Evolutionary conservation across 2,888 invertebrate species (phyloP), one percentile per base, ranked within the genome.

Genomic region (Diabrotica balteata): DNA sequence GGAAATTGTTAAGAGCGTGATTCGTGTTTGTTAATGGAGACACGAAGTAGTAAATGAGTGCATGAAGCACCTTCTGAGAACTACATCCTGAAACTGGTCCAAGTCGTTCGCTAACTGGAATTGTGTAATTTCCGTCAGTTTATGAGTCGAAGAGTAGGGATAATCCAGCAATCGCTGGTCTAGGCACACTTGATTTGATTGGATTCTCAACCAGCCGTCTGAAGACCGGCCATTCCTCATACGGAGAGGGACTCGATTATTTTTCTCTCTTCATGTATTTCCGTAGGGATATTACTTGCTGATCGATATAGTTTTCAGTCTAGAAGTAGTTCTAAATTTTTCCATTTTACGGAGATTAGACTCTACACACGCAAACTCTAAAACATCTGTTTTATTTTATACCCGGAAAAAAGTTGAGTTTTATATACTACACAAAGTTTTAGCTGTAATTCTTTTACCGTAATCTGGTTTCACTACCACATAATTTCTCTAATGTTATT

Each of bases 131-230:
- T 82, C 81, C 81, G 80, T 76, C 78, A 76, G 78, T 80, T 81
- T 80, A 81, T 80, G 79, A 79, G 69, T 72, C 67, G 69, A 73
- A 69, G 67, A 75, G 76, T 72, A 75, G 77, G 75, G 76, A 73
- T 72, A 73, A 77, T 77, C 77, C 70, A 71, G 73, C 76, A 78
- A 77, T 76, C 72, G 72, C 76, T 70, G 72, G 76, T 72, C 76
- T 75, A 76, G 78, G 78, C 79, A 79, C 80, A 80, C 80, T 82
- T 79, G 79, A 81, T 81, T 81, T 80, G 81, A 82, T 81, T 81
- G 81, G 82, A 81, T 81, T 78, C 78, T 73, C 78, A 78, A 80
- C 79, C 80, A 78, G 77, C 79, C 79, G 79, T 76, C 80, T 75
- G 79, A 78, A 80, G 79, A 78, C 78, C 75, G 22, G 43, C 59